Percentiles rank a stretch among this genome's conserved stretches.
phyloP scores from a whole-genome alignment of 2,888 invertebrate genomes.

The Brenthis hecate region DNA sequence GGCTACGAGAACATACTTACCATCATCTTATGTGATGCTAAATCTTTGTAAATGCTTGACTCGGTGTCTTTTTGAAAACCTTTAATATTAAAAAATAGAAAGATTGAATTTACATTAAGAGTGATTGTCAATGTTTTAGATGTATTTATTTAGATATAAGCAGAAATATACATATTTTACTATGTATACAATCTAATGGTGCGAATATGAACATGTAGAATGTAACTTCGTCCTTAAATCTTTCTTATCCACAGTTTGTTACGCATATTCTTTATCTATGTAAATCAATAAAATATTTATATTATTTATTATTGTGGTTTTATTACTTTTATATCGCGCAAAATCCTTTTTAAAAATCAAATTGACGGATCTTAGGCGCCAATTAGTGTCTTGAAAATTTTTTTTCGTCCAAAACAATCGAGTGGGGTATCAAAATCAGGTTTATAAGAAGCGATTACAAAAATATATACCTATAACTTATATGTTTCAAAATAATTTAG shows the following conservation, averaged over 20 bases:
- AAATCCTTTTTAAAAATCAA: background rate
- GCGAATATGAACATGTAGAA: constrained; percentile 14
- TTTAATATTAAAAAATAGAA: constrained; percentile 10
- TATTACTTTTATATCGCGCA: background rate
- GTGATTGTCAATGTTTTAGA: constrained; percentile 27
- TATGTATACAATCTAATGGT: constrained; percentile 27
- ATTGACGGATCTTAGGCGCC: no score
- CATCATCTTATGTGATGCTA: no score
- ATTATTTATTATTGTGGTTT: background rate
- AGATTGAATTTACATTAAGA: constrained; percentile 29
- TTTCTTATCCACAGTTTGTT: background rate
- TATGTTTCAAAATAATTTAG: no score
- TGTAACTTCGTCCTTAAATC: constrained; percentile 3
- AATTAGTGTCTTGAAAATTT: no score
- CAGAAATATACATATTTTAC: constrained; percentile 29
- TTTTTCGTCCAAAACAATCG: no score
- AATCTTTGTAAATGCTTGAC: constrained; percentile 1
- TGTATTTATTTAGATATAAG: constrained; percentile 39
- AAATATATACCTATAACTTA: no score
- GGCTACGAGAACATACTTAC: no score
- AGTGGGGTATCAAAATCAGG: no score
- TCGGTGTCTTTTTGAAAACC: background rate
- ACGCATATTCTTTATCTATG: background rate
- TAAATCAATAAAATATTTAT: constrained; percentile 12
- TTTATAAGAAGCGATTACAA: no score